phyloP scores from a whole-genome alignment of 1,140 invertebrate species.

The Euschistus heros region DNA sequence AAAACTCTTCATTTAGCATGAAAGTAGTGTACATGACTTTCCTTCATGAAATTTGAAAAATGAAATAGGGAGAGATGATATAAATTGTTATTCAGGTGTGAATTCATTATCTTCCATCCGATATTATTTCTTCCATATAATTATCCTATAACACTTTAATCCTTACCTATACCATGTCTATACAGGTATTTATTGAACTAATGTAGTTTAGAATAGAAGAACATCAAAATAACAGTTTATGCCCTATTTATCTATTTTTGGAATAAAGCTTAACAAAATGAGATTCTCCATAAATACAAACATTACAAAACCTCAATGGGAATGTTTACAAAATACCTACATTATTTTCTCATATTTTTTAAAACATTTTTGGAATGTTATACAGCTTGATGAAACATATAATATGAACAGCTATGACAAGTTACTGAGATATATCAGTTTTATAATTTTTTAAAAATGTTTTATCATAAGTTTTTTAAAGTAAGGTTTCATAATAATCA shows the following conservation, averaged over 20 bases:
- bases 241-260: constrained; percentile 1
- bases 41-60: constrained; percentile 9
- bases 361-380: constrained; percentile 7
- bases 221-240: constrained; percentile 19
- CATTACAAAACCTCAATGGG: constrained; percentile 3
- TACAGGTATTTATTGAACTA: constrained; percentile 26
- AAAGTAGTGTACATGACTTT: constrained; percentile 20
- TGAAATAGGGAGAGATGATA: not conserved
- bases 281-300: constrained; percentile 8
- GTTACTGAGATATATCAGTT: too few species aligned
- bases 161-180: constrained; percentile 21
- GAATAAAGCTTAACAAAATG: constrained; percentile 5
- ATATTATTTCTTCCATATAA: constrained; percentile 14
- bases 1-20: constrained; percentile 15
- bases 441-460: too few species aligned
- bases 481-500: too few species aligned
- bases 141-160: constrained; percentile 17
- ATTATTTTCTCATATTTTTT: not conserved
- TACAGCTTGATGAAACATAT: not conserved
- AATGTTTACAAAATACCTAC: constrained; percentile 15
- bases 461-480: too few species aligned
- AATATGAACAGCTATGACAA: not conserved
- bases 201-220: constrained; percentile 25
- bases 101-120: constrained; percentile 11
- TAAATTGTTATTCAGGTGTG: not conserved